Percentiles rank a stretch among this genome's conserved stretches.
Conservation (phyloP, 2,888 invertebrate genomes). For the Myopa testacea region DNA sequence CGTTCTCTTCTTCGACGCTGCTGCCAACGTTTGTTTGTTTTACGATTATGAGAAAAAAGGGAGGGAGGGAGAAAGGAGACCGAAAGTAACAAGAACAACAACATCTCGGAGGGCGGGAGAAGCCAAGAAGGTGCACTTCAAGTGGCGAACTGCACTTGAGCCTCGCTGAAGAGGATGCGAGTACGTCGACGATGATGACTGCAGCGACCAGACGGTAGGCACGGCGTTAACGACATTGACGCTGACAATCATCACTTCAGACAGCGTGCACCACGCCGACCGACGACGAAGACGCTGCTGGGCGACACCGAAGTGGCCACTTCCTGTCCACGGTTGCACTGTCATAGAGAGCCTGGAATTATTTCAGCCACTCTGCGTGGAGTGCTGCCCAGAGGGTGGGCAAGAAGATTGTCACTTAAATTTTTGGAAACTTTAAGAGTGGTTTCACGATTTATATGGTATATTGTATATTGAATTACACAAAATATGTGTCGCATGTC, state of each 20-base stretch:
- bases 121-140: constrained; percentile 44
- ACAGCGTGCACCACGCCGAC: not conserved
- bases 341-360: constrained; percentile 48
- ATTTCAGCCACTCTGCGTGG: constrained; percentile 31
- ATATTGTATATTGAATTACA: too few species aligned
- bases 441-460: too few species aligned
- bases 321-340: constrained; percentile 26
- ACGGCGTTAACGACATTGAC: not conserved
- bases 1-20: not conserved
- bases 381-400: not conserved
- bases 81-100: not conserved
- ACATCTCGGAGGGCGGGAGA: not conserved
- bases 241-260: not conserved
- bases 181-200: not conserved
- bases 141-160: constrained; percentile 49
- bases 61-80: not conserved
- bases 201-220: constrained; percentile 1
- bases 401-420: too few species aligned
- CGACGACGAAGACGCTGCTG: not conserved
- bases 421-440: too few species aligned
- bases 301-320: constrained; percentile 14
- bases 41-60: not conserved
- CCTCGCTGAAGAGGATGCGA: constrained; percentile 38
- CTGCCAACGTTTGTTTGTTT: not conserved
- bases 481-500: too few species aligned